A percentile compares a stretch with the other conserved stretches of the same genome.
These are phyloP conservation scores for Larimichthys polyactis DNA, from an alignment of 2,113 vertebrate species.

Conservation along the genomic window DNA sequence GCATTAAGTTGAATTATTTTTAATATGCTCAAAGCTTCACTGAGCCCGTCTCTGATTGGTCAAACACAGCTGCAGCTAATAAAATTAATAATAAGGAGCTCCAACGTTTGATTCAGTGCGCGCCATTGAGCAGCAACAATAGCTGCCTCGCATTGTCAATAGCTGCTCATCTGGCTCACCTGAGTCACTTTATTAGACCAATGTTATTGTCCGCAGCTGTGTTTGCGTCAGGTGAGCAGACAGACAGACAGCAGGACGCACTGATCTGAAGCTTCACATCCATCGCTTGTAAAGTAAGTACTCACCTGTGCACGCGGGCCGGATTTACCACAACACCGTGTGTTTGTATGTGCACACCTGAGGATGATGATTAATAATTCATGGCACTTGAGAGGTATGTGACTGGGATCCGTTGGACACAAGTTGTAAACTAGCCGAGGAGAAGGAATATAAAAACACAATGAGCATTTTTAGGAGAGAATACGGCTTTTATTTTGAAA, in stretches of 20 bases:
- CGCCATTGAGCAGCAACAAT: conserved; percentile 27
- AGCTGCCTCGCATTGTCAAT: background rate
- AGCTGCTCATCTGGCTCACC: conserved; percentile 25
- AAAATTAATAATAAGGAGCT: conserved; percentile 31
- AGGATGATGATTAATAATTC: background rate
- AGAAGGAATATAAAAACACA: too few relatives aligned
- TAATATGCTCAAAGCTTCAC: background rate
- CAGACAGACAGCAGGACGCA: background rate
- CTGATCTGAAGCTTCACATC: background rate
- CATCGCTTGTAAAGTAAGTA: background rate
- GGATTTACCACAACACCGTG: too few relatives aligned
- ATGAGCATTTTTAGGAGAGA: too few relatives aligned
- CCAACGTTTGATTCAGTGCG: conserved; percentile 12
- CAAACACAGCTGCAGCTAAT: conserved; percentile 58
- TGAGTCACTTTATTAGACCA: conserved; percentile 45
- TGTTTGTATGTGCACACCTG: background rate
- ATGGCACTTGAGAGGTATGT: background rate
- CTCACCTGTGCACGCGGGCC: background rate
- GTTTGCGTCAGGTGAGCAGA: conserved; percentile 1
- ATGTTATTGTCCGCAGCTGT: conserved; percentile 51
- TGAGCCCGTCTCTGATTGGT: too few relatives aligned
- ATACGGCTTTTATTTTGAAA: too few relatives aligned
- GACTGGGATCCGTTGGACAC: background rate
- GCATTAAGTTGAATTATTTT: background rate
- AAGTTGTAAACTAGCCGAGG: too few relatives aligned